Evolutionary conservation across 2,888 invertebrate genomes (phyloP), one percentile per base, ranked within the genome.

Genomic region (Drosophila meridiana): DNA sequence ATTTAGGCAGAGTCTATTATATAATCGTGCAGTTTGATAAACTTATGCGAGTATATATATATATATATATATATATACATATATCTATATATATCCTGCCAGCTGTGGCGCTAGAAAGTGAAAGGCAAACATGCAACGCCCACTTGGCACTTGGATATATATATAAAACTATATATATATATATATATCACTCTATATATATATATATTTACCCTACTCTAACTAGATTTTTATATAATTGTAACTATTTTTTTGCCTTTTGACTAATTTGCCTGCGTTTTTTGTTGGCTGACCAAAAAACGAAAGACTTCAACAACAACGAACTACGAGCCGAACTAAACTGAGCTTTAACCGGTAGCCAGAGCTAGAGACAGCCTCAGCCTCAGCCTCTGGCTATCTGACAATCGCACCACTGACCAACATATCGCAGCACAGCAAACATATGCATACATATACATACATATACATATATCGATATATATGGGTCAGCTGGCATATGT

Each of bases 101-200:
- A 80, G 77, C 80, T 76, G 42, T 36, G 53, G 73, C 28, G 64
- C n/a, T 61, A 52, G 38, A 79, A 89, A 84, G 84, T 84, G 84
- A 84, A 84, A 84, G 84, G 84, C 85, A 74, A 73, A 71, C 82
- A 87, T 69, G 85, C 72, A 89, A 84, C 90, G 84, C 84, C 84
- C 89, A 84, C 89, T 87, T 82, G 78, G 65, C 69, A 74, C 71
- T 32, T 42, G 36, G 26, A 53, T 32, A 8, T 5, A 38, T 5
- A 38, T 26, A 43, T 30, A 73, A 3, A 48, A 42, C 36, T 30
- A 40, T 40, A 64, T 20, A 36, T 38, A 34, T 65, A 53, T 58
- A 48, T 47, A 26, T 59, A 2, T 42, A 42, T 42, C 7, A 28
- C 13, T 34, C 30, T 34, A 48, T 28, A 48, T 30, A 38, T 53